A percentile compares a stretch with the other conserved stretches of the same genome.
Evolutionary conservation across 2,888 invertebrate genomes (phyloP).

Genomic region (Clitarchus hookeri): DNA sequence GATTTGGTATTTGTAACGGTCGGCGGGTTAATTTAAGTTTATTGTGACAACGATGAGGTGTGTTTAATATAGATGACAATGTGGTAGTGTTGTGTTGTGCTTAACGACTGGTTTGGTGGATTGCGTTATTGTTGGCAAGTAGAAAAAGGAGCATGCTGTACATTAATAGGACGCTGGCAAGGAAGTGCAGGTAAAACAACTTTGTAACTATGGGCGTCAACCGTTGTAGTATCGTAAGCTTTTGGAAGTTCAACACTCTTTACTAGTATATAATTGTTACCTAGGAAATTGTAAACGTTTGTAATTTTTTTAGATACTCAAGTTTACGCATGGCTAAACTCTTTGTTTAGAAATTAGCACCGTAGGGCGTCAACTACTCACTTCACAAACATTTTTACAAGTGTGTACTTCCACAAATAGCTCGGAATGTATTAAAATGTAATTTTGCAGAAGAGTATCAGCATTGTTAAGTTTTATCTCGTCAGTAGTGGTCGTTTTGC

Average conservation of each 20-base stretch:
- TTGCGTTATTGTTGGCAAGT: neutral
- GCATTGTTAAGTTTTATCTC: neutral
- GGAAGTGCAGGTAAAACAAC: constrained; percentile 18
- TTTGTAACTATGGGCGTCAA: constrained; percentile 20
- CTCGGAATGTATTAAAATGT: neutral
- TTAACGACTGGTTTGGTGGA: neutral
- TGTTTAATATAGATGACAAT: neutral
- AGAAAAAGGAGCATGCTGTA: neutral
- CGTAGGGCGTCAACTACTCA: neutral
- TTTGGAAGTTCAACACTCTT: neutral
- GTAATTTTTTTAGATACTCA: neutral
- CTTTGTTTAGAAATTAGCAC: neutral
- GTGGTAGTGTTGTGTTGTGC: neutral
- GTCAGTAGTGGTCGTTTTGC: neutral
- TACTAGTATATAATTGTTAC: neutral
- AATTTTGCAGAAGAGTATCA: neutral
- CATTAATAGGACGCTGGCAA: constrained; percentile 12
- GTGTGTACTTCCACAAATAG: neutral
- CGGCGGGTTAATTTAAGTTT: neutral
- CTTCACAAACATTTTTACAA: neutral
- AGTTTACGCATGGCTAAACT: neutral
- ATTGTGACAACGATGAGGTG: neutral
- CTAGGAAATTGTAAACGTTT: neutral
- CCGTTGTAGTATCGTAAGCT: neutral
- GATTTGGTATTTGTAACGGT: neutral